Base-by-base conservation (phyloP, 1,140 invertebrate species). In the Drosophila kohkoa region DNA sequence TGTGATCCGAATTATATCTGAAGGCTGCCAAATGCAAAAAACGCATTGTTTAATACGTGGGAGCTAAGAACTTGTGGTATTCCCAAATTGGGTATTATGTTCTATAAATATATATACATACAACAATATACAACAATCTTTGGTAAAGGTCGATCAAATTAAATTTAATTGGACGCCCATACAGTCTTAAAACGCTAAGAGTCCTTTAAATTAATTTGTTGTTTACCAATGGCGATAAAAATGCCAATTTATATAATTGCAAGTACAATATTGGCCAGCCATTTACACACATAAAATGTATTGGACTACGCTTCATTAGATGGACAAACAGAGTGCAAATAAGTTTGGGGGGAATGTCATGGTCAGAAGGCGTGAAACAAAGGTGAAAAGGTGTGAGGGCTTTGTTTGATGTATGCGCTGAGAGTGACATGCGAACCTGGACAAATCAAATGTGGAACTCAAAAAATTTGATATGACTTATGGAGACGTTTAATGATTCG, bases 401-500 rank as follows among this genome's bases (percentile, higher is more conserved):
- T 38, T 10, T 20, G 8, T 35, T 67, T 73, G 70, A 74, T 60
- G 41, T 60, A 74, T 74, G 64, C 35, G 48, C 10, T 45, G 10
- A 5, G 41, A 46, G 55, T 46, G 48, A 70, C 15, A 32, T 28
- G 25, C 15, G 41, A 10, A 4, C 3, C 51, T 48, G 43, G 25
- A 49, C 28, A 57, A 49, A 41, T 65, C 43, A 59, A 58, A 68
- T 49, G 43, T 25, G 13, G 8, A 38, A 13, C 38, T 32, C 15
- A 65, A 54, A 46, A 35, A 57, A 57, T 51, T 65, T 52, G 43
- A 55, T 59, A 73, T 73, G 25, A 57, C 30, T 35, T 57, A 25
- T 58, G 69, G 13, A 16, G 60, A 59, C 35, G 70, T 59, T 66
- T 67, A 73, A 73, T 73, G 70, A 73, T 43, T 66, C 70, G 63